Evolutionary conservation across 2,888 invertebrate species (phyloP), one percentile per base, ranked within the genome.

Genomic region (Ceriagrion tenellum): DNA sequence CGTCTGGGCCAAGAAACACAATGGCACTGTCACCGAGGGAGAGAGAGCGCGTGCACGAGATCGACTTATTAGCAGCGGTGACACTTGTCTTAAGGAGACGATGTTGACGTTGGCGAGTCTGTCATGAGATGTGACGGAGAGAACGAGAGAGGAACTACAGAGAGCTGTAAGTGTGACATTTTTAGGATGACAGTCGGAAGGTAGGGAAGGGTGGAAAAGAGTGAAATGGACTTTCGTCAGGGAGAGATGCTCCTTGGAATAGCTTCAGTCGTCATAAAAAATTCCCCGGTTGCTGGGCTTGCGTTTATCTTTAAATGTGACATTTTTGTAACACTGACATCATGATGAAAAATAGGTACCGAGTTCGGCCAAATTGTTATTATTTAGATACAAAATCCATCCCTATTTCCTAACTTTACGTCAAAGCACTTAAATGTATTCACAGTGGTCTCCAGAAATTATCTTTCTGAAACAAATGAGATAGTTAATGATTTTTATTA

Each of bases 41-140:
- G 18, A n/a, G 16, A 16, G 81, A 35, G 69, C 13, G 59, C 0
- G n/a, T 69, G 69, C n/a, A 69, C 47, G 40, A 63, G 74, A 93
- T 93, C 40, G 93, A 69, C 93, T 93, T 47, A 69, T 93, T 93
- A 93, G 93, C 93, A 69, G 47, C 47, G 93, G 47, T 93, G 93
- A 93, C 93, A 93, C 69, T 69, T 47, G 47, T 47, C 93, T 81
- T 47, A 69, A 47, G 47, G 93, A 69, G 69, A n/a, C 40, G 40
- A 20, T 93, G 93, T 93, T 93, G 93, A 93, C 69, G 69, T 93
- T 93, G 93, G 93, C 93, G 69, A 69, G 63, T 47, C 63, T 69
- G 26, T 69, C 63, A 69, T 18, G n/a, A 56, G 91, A 8, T 63
- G 91, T 74, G 69, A 63, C 47, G 69, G 23, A 40, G 81, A 35